Base-by-base conservation (phyloP, 2,888 invertebrate genomes). In the Hydraecia micacea region DNA sequence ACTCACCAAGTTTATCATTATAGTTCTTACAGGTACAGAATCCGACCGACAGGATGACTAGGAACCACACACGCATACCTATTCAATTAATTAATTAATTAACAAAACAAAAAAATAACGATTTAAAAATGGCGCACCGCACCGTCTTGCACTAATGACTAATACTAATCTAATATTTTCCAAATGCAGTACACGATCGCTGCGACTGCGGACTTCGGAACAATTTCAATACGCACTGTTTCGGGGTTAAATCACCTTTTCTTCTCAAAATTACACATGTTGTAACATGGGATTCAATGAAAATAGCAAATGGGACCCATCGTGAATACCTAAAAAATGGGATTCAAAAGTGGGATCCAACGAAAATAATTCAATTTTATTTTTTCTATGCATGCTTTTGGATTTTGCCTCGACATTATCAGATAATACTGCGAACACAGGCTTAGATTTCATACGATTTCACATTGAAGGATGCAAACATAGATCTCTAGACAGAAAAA, bases 1-100 rank as follows among this genome's bases (percentile, higher is more conserved):
- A 52, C 84, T 78, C 42, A 84, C 84, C 75, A 39, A 73, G n/a
- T 25, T 58, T 67, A n/a, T 75, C 63, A 21, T 32, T 15, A 9
- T 36, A 32, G 5, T 36, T 21, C 2, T n/a, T 75, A 6, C 66
- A 8, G 7, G n/a, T 13, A 75, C 73, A 68, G 36, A 39, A 79
- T 21, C 67, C 42, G 2, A 60, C 15, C 28, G 52, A 68, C n/a
- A 83, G 46, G n/a, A 65, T 18, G 9, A 75, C 2, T 25, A 84
- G 21, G 1, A 78, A 60, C 75, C 84, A 78, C 70, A 62, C 73
- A 25, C 60, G 49, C 73, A 83, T 83, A 55, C 21, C 65, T 55
- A 55, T 49, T 15, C 6, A 62, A 65, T 49, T 55, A 52, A 58
- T 63, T 55, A 55, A n/a, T 36, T 60, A 52, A 58, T 52, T 28